A percentile compares a stretch with the other conserved stretches of the same genome.
These are phyloP conservation scores for Mastacembelus armatus DNA, from an alignment of 2,797 vertebrate genomes.

Conservation along the genomic window DNA sequence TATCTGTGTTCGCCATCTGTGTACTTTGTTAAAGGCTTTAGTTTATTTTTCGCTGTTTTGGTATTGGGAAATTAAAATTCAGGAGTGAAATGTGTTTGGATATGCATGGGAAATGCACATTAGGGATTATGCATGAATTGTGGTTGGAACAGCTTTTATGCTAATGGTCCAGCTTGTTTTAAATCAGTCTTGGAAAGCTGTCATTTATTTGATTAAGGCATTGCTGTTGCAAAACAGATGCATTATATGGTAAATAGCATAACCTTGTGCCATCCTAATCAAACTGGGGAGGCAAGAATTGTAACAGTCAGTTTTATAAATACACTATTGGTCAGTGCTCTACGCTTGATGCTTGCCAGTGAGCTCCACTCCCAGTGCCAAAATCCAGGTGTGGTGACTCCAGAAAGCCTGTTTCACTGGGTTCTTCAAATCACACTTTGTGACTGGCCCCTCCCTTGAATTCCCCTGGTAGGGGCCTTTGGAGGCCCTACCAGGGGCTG, in stretches of 20 bases:
- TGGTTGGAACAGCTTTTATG: conserved; percentile 68
- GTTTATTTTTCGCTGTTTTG: conserved; percentile 50
- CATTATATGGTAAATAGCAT: conserved; percentile 54
- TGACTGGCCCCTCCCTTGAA: too few relatives aligned
- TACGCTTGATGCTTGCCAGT: too few relatives aligned
- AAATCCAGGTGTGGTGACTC: too few relatives aligned
- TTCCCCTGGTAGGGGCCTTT: too few relatives aligned
- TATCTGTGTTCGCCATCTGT: conserved; percentile 68
- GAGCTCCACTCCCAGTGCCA: too few relatives aligned
- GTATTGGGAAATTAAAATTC: conserved; percentile 52
- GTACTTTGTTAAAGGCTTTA: conserved; percentile 55
- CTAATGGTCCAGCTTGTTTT: conserved; percentile 61
- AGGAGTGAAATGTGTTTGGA: conserved; percentile 45
- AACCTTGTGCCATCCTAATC: conserved; percentile 54
- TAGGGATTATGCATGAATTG: conserved; percentile 58
- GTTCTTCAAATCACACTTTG: too few relatives aligned
- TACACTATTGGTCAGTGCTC: too few relatives aligned
- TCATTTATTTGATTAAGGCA: conserved; percentile 61
- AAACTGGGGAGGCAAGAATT: conserved; percentile 38
- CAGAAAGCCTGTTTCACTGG: too few relatives aligned
- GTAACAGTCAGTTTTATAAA: too few relatives aligned
- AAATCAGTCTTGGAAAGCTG: conserved; percentile 58
- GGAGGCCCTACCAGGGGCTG: too few relatives aligned
- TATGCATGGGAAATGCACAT: conserved; percentile 58
- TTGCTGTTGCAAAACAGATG: conserved; percentile 43